These are phyloP conservation scores for Alectoris magna DNA, from an alignment of 2,797 vertebrate genomes.

Conservation along the genomic window DNA sequence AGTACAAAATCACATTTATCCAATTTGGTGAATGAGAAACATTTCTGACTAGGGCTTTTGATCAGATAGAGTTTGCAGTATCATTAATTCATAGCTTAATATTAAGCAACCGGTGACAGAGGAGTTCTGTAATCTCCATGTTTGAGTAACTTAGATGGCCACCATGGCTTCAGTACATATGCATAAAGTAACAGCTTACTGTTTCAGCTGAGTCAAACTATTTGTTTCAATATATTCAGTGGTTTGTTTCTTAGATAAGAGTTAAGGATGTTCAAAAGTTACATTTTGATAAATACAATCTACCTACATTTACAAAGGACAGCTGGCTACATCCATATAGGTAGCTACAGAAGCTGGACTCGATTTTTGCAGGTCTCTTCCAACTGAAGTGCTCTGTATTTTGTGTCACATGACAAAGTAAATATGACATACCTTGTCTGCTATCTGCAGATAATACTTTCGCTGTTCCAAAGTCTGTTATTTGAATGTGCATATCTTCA, in stretches of 20 bases:
- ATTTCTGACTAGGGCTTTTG: background rate
- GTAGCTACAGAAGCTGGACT: background rate
- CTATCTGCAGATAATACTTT: slow-evolving; percentile 97
- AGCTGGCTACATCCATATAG: background rate
- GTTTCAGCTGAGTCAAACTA: background rate
- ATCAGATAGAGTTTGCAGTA: background rate
- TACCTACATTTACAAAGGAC: background rate
- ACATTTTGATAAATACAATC: background rate
- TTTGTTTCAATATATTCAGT: background rate
- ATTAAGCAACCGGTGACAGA: background rate
- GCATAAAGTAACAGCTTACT: background rate
- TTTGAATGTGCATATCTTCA: slow-evolving; percentile 99
- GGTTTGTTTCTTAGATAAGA: background rate
- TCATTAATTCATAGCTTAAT: background rate
- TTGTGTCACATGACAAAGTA: background rate
- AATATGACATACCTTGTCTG: slow-evolving; percentile 87
- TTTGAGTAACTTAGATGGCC: background rate
- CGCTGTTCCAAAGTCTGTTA: slow-evolving; percentile 98
- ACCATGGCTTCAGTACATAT: background rate
- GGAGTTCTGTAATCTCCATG: background rate
- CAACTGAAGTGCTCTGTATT: background rate
- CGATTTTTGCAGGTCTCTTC: background rate
- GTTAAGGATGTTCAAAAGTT: background rate
- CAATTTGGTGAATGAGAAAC: background rate
- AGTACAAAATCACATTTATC: background rate